Percentiles rank a stretch among this genome's conserved stretches.
Evolutionary conservation across 2,888 invertebrate species (phyloP).

Genomic region (Agriotes lineatus): DNA sequence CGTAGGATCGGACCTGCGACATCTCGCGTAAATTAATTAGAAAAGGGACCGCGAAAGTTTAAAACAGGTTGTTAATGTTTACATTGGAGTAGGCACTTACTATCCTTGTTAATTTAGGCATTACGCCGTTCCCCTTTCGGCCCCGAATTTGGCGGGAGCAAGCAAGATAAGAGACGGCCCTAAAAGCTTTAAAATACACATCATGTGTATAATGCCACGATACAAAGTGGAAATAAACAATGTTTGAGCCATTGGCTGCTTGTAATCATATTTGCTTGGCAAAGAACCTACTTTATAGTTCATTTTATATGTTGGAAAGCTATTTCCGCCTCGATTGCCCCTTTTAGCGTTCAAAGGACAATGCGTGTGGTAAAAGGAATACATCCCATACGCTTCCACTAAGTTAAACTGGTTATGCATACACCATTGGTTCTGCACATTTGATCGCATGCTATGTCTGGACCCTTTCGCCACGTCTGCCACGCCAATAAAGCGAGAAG

Average conservation of each 20-base stretch:
- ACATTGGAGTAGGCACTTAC: conserved; percentile 36
- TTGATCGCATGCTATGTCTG: conserved; percentile 44
- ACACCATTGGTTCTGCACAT: conserved; percentile 59
- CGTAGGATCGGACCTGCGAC: conserved; percentile 40
- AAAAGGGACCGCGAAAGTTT: conserved; percentile 41
- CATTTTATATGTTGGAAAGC: conserved; percentile 61
- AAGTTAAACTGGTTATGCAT: conserved; percentile 60
- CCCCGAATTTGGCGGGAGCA: conserved; percentile 21
- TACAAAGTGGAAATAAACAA: conserved; percentile 57
- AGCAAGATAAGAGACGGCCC: conserved; percentile 22
- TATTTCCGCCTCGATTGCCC: conserved; percentile 62
- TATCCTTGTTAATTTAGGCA: conserved; percentile 29
- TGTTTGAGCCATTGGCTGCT: conserved; percentile 61
- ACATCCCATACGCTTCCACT: conserved; percentile 62
- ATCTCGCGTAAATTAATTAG: conserved; percentile 46
- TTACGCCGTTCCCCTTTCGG: conserved; percentile 14
- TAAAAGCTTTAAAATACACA: conserved; percentile 43
- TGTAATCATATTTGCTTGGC: conserved; percentile 62
- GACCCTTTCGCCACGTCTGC: conserved; percentile 30
- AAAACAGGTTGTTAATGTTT: conserved; percentile 43
- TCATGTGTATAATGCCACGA: conserved; percentile 40
- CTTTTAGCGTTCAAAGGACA: conserved; percentile 64
- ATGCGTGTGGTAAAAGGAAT: conserved; percentile 64
- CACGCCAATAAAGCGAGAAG: conserved; percentile 23
- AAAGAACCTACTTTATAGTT: conserved; percentile 63